Conservation (phyloP, 2,888 invertebrate genomes). For the Himalopsyche tibetana region DNA sequence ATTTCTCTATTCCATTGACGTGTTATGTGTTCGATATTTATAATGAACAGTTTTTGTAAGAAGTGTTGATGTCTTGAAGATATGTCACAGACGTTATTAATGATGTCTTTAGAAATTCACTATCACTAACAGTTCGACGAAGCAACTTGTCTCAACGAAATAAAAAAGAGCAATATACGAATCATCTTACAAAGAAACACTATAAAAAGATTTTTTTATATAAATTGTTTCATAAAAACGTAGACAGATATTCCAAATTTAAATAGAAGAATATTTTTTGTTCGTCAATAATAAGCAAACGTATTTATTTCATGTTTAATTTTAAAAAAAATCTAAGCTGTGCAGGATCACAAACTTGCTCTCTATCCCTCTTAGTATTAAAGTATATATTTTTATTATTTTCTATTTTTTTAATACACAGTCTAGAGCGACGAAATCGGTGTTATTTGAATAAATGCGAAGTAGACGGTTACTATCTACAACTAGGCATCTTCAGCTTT, state of each 20-base stretch:
- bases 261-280: background rate
- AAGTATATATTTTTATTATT: too few species aligned
- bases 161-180: background rate
- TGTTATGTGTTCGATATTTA: background rate
- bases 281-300: background rate
- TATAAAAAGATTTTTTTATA: background rate
- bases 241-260: background rate
- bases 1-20: background rate
- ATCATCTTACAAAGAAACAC: background rate
- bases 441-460: too few species aligned
- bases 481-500: too few species aligned
- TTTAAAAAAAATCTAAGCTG: too few species aligned
- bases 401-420: too few species aligned
- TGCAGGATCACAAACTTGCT: too few species aligned
- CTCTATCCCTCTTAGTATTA: too few species aligned
- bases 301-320: background rate
- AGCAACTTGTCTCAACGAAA: slow-evolving; percentile 1
- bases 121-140: background rate
- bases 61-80: background rate
- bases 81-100: slow-evolving; percentile 9
- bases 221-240: background rate
- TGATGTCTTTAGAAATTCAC: background rate
- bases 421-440: too few species aligned
- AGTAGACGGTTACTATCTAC: too few species aligned
- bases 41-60: background rate